phyloP scores from a whole-genome alignment of 2,113 vertebrate genomes.

The Labeo rohita region DNA sequence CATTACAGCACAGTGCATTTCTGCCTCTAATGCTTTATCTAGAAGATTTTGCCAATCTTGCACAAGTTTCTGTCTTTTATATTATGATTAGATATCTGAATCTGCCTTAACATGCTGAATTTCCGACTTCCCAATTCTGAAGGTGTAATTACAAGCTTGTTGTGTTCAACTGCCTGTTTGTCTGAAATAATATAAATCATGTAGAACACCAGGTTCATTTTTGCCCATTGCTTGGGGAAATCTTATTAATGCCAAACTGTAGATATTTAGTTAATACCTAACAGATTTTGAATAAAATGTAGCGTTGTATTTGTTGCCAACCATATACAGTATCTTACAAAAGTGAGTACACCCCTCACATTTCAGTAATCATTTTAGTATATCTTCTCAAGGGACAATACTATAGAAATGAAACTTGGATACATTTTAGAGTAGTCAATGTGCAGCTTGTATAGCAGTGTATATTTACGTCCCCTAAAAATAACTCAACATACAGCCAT shows the following conservation, averaged over 20 bases:
- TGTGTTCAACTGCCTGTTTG: not conserved
- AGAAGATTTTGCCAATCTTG: no score
- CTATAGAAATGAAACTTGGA: no score
- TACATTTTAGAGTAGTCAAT: no score
- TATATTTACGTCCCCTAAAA: no score
- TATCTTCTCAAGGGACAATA: no score
- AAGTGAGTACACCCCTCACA: no score
- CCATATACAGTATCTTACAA: no score
- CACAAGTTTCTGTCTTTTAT: not conserved
- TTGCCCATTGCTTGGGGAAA: not conserved
- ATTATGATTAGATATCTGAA: not conserved
- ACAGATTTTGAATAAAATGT: not conserved
- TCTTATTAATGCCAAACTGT: not conserved
- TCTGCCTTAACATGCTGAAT: not conserved
- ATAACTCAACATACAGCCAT: no score
- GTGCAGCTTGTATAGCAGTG: no score
- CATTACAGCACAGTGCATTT: not conserved
- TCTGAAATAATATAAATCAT: not conserved
- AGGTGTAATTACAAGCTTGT: not conserved
- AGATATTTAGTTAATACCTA: not conserved
- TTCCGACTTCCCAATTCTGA: not conserved
- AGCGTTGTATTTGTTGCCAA: not conserved
- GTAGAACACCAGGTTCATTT: not conserved
- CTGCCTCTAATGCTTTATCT: not conserved
- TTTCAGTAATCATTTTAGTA: no score